Base-by-base conservation (phyloP, 1,140 invertebrate genomes). In the Heliothis subflexa region DNA sequence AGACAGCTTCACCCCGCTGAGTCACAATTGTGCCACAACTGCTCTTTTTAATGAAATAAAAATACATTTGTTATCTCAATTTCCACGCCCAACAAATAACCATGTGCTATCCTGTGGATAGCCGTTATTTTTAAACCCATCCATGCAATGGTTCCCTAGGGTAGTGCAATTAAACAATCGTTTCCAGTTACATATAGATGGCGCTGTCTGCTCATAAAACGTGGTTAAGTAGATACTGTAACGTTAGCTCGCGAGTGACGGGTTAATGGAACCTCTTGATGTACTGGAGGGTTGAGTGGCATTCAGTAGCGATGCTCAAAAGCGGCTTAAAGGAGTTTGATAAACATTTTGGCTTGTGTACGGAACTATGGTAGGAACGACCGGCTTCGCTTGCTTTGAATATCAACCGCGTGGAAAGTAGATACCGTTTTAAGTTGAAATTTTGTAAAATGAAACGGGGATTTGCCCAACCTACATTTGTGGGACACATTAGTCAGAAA, bases 171-270 rank as follows among this genome's bases (percentile, higher is more conserved):
- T 74, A 74, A 55, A 74, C 40, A 61, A 45, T 49, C 72, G 57
- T 74, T 74, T 49, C 72, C 16, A 74, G 72, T 74, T 74, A 28
- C 40, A 25, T 40, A 61, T 74, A 74, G 71, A 73, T 73, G 71
- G 71, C 71, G 72, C n/a, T 74, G 47, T 21, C 25, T 14, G 12
- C 59, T 75, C 47, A 75, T 75, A 75, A 40, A 64, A 62, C 49
- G 47, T 16, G 59, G 49, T 62, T 59, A 9, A 25, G 66, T 28
- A 14, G 55, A 52, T 52, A 52, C 50, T n/a, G 68, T 40, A 40
- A 74, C 55, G 57, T 74, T 74, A 61, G 25, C 47, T 49, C 28
- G 50, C 50, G 55, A 74, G 40, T 59, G 72, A 75, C 57, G 45
- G 47, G 33, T 33, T 75, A 75, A 75, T 64, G 73, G 73, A 75